Base-by-base conservation (phyloP, 2,888 invertebrate genomes). In the Rosalia funebris region DNA sequence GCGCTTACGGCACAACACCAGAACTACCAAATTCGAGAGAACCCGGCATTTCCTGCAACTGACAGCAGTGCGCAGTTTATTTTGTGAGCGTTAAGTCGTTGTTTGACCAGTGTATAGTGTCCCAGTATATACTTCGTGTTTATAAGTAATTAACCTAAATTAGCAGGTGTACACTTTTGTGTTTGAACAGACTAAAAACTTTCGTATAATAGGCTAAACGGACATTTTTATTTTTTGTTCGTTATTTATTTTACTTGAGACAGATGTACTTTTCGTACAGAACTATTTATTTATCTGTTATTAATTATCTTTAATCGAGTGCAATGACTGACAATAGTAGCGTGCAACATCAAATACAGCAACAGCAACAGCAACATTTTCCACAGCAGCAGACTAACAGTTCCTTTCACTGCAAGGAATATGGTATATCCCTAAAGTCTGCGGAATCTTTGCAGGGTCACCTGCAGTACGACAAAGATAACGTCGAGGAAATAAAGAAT, bases 401-500 rank as follows among this genome's bases (percentile, higher is more conserved):
- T 76, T 86, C 87, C 73, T 87, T 87, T 79, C 88, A 87, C 78
- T 92, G 91, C 83, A 89, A 89, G 81, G 88, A 91, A 81, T 92
- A 92, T 83, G 89, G 88, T 74, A 82, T 91, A 69, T 87, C 86
- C 75, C 87, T 92, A 77, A 91, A 92, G 78, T 90, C 90, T 71
- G 86, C 87, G 60, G 89, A 89, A 75, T 91, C 91, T 61, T 84
- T 92, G 69, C 89, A 91, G 75, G 91, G 92, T 66, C 92, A 92
- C 82, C 83, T 91, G 73, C 89, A 89, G 76, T 92, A 92, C 80
- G 75, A 70, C 91, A 90, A 91, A 79, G 91, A 91, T 76, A 90
- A 77, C 37, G 64, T 71, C 78, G 87, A 53, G 75, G 85, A 86
- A 68, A 87, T 88, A 65, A 90, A 89, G 76, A 90, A 90, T 81